Percentiles rank a stretch among this genome's conserved stretches.
Evolutionary conservation across 1,140 invertebrate species (phyloP).

Genomic region (Neuroterus valhalla): DNA sequence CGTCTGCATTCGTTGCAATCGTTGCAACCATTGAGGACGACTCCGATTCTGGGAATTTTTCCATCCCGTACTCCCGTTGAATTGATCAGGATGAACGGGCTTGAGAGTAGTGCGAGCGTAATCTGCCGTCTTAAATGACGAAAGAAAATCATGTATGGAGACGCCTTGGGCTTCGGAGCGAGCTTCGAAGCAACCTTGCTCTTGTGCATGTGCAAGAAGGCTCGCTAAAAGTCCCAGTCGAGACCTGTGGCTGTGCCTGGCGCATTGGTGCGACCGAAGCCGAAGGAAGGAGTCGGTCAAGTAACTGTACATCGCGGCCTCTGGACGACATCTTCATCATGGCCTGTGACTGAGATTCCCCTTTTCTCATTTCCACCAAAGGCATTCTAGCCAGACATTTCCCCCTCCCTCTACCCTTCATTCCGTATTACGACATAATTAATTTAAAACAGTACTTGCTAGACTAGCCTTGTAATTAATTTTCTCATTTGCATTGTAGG

Average conservation of each 20-base stretch:
- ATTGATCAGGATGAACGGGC: constrained; percentile 38
- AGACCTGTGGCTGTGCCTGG: constrained; percentile 41
- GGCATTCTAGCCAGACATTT: constrained; percentile 19
- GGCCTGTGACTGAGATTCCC: constrained; percentile 43
- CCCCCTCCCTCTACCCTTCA: background rate
- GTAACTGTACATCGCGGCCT: constrained; percentile 73
- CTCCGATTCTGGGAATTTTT: constrained; percentile 56
- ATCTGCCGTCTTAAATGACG: constrained; percentile 40
- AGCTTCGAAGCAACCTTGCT: constrained; percentile 43
- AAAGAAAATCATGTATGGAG: constrained; percentile 44
- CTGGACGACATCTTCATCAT: constrained; percentile 69
- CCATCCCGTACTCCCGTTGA: constrained; percentile 36
- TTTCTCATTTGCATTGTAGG: background rate
- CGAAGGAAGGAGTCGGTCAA: constrained; percentile 72
- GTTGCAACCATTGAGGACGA: constrained; percentile 48
- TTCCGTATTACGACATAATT: background rate
- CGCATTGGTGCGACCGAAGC: too few relatives aligned
- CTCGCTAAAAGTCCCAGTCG: background rate
- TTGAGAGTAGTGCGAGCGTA: constrained; percentile 10
- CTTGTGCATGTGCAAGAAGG: constrained; percentile 53
- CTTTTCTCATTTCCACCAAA: constrained; percentile 36
- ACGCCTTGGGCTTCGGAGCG: constrained; percentile 39
- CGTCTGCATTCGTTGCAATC: too few relatives aligned
- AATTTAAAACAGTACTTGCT: background rate
- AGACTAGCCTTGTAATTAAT: background rate